These are phyloP conservation scores for Tor tambroides DNA, from an alignment of 2,113 vertebrate species.

Conservation along the genomic window DNA sequence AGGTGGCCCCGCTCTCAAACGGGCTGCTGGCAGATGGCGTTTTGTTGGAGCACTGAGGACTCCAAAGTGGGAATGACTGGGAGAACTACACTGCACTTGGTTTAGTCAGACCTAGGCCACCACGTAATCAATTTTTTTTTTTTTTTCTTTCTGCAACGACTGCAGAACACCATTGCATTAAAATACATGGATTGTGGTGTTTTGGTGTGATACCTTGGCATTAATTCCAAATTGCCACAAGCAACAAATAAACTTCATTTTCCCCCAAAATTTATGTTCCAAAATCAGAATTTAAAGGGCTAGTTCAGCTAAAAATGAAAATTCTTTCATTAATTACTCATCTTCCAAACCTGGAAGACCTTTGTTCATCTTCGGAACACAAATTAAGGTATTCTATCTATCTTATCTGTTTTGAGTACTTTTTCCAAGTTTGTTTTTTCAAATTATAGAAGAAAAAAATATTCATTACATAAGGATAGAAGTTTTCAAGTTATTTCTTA, in stretches of 20 bases:
- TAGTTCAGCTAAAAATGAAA: no score
- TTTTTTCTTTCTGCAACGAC: background rate
- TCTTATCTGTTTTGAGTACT: no score
- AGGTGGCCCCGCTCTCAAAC: constrained; percentile 31
- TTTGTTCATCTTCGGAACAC: no score
- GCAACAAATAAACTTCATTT: background rate
- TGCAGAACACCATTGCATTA: background rate
- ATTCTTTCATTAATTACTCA: no score
- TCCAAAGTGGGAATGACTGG: background rate
- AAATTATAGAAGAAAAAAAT: no score
- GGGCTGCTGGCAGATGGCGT: constrained; percentile 53
- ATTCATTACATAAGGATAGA: no score
- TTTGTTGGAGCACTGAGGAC: constrained; percentile 47
- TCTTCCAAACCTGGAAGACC: no score
- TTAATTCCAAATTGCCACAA: background rate
- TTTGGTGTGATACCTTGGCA: background rate
- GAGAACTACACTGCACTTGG: background rate
- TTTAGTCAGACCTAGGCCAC: background rate
- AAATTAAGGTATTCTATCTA: no score
- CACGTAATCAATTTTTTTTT: background rate
- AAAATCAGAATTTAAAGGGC: background rate
- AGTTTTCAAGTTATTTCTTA: no score
- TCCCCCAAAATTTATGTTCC: background rate
- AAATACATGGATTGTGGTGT: background rate
- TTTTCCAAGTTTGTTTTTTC: no score